Base-by-base conservation (phyloP, 2,797 vertebrate genomes). In the Eutrigla gurnardus region DNA sequence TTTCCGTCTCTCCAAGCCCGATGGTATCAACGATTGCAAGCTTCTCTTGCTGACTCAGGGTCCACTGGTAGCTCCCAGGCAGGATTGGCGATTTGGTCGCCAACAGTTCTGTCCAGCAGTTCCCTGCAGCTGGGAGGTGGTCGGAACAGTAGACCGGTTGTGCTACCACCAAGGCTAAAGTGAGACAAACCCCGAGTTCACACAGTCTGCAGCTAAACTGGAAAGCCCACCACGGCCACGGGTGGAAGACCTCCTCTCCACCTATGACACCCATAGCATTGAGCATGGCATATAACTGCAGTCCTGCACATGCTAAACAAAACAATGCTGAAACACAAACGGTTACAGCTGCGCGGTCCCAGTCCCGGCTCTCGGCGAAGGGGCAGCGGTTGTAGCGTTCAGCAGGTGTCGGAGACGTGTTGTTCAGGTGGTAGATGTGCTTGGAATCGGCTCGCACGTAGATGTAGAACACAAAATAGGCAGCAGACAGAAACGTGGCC, bases 211-310 rank as follows among this genome's bases (percentile, higher is more conserved):
- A 94, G 62, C 96, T 95, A 5, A 97, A 93, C 88, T 98, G 97
- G 82, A 97, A 97, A 7, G 93, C 86, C 97, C 97, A 97, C 97
- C 97, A 97, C 0, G 96, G 93, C 97, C 97, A 97, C 18, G 97
- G 96, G 14, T 91, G 94, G 73, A 95, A 95, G 52, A 94, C 90
- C 36, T 94, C 93, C 3, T 90, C 86, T 39, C 94, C 92, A 2
- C 96, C 94, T 6, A 88, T 95, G 1, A 96, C 92, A 6, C 97
- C 97, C 86, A 97, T 85, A 0, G 94, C 95, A 12, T 96, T 96
- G 64, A 97, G 94, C 84, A 97, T 95, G 49, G 96, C 94, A 4
- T 96, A 97, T 4, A 96, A 89, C 88, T 98, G 97, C 73, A 98
- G 86, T 17, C 91, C 96, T 1, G 96, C 96, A 39, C 96, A 97